phyloP scores from a whole-genome alignment of 1,140 invertebrate species.

The Ridgeia piscesae region DNA sequence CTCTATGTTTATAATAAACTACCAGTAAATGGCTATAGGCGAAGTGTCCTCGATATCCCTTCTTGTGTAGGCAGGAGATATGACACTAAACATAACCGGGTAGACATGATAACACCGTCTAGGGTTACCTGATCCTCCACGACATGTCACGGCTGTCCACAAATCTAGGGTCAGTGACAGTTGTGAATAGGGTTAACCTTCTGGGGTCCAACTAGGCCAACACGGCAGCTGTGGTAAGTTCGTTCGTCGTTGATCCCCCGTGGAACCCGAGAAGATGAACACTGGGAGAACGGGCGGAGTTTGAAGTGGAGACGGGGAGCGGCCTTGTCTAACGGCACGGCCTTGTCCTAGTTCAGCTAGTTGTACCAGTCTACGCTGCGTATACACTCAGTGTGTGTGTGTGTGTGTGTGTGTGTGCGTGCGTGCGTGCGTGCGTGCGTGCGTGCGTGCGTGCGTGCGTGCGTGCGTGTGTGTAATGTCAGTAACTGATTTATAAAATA shows the following conservation, averaged over 20 bases:
- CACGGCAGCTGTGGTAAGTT: not conserved
- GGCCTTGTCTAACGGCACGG: not conserved
- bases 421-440: not conserved
- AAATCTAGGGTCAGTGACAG: not conserved
- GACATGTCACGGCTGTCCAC: not conserved
- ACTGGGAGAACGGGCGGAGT: not conserved
- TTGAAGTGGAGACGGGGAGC: not conserved
- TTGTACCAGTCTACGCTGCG: not conserved
- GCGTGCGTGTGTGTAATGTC: not conserved
- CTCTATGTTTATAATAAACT: not conserved
- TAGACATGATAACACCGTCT: not conserved
- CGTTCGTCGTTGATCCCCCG: not conserved
- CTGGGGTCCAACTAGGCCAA: not conserved
- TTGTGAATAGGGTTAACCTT: slow-evolving; percentile 1
- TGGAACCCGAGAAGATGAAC: not conserved
- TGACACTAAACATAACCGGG: not conserved
- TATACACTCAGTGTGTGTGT: not conserved
- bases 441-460: not conserved
- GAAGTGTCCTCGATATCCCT: not conserved
- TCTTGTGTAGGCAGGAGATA: not conserved
- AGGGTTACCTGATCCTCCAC: not conserved
- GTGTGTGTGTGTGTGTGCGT: not conserved
- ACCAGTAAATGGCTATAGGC: not conserved
- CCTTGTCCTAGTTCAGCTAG: not conserved
- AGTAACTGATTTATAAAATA: no score